Evolutionary conservation across 2,797 vertebrate species (phyloP).

Genomic region (Xiphophorus birchmanni): DNA sequence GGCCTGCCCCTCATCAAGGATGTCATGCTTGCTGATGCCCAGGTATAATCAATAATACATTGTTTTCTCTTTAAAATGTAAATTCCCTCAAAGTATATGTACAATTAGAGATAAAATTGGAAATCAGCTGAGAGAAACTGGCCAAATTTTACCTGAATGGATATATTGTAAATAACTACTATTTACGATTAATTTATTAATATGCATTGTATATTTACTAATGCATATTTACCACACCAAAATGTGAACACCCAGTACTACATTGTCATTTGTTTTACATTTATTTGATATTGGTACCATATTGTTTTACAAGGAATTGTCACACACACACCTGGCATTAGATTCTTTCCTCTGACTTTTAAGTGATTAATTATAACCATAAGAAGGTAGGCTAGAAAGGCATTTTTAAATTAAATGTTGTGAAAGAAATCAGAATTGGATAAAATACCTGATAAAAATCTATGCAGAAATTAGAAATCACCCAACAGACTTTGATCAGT

Average conservation of each 20-base stretch:
- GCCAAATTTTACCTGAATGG: neutral
- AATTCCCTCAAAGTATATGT: too few relatives aligned
- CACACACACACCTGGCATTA: neutral
- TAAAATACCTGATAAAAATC: neutral
- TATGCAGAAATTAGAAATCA: neutral
- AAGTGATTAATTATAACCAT: neutral
- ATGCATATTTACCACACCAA: neutral
- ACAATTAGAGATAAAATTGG: neutral
- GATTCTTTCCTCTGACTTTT: neutral
- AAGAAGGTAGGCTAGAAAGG: neutral
- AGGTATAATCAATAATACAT: slow-evolving; percentile 81
- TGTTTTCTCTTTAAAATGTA: neutral
- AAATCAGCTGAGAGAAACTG: neutral
- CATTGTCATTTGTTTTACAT: neutral
- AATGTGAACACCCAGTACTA: neutral
- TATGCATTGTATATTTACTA: too few relatives aligned
- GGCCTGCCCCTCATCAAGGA: slow-evolving; percentile 96
- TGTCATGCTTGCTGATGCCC: slow-evolving; percentile 95
- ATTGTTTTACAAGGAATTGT: neutral
- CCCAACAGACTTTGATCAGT: neutral
- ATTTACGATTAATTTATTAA: too few relatives aligned
- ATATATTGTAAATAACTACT: neutral
- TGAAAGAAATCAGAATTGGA: neutral
- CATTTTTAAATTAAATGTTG: neutral
- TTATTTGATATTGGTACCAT: neutral